Conservation (phyloP, 1,140 invertebrate genomes). For the Papilio helenus region DNA sequence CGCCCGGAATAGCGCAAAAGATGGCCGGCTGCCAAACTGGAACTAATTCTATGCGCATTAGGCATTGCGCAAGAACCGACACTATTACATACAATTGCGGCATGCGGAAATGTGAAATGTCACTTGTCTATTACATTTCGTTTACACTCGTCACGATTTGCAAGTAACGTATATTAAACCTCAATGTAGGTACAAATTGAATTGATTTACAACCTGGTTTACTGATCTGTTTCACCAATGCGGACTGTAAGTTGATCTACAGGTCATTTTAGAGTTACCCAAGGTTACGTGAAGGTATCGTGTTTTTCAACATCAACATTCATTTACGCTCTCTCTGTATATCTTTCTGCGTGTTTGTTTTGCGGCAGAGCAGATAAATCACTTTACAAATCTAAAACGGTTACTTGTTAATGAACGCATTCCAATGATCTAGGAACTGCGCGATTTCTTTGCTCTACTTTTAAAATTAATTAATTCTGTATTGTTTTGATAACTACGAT, state of each 20-base stretch:
- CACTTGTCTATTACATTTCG: background rate
- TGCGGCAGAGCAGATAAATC: background rate
- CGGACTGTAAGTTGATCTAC: no score
- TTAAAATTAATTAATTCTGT: background rate
- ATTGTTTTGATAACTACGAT: background rate
- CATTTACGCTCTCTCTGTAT: conserved; percentile 2
- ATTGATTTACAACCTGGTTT: no score
- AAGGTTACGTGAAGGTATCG: background rate
- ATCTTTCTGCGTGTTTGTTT: conserved; percentile 15
- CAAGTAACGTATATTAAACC: no score
- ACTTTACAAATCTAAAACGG: conserved; percentile 3
- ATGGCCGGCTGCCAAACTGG: conserved; percentile 59
- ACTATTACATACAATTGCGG: conserved; percentile 45
- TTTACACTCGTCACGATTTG: no score
- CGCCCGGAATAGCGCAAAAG: conserved; percentile 57
- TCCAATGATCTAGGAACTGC: background rate
- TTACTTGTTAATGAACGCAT: conserved; percentile 20
- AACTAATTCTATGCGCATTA: conserved; percentile 60
- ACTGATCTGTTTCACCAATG: no score
- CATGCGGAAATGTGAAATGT: conserved; percentile 54
- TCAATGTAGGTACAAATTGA: background rate
- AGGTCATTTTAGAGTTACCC: no score
- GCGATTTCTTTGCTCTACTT: background rate
- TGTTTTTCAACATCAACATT: background rate
- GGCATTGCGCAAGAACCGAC: conserved; percentile 47